Conservation (phyloP, 2,888 invertebrate species). For the Arge pagana region DNA sequence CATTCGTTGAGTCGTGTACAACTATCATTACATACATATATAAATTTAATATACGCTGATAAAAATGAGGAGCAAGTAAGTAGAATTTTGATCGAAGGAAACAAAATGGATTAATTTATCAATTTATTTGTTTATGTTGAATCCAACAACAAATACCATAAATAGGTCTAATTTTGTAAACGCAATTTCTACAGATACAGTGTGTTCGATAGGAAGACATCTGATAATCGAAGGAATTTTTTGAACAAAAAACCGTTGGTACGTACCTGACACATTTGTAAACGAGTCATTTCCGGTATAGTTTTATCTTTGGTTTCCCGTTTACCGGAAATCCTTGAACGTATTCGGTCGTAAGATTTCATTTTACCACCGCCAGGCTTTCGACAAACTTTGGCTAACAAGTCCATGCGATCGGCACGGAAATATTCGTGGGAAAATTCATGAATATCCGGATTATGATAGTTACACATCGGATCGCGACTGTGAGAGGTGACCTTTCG, state of each 20-base stretch:
- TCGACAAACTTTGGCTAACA: slow-evolving; percentile 63
- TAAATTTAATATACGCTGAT: no score
- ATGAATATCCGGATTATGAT: slow-evolving; percentile 65
- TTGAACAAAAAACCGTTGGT: neutral
- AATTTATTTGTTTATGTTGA: no score
- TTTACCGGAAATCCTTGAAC: slow-evolving; percentile 17
- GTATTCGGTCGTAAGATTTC: slow-evolving; percentile 30
- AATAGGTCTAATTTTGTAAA: no score
- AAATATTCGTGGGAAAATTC: slow-evolving; percentile 67
- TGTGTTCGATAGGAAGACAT: no score
- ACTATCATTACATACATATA: no score
- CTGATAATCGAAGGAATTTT: no score
- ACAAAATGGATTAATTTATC: no score
- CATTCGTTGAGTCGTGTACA: no score
- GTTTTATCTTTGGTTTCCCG: slow-evolving; percentile 1
- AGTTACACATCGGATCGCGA: slow-evolving; percentile 65
- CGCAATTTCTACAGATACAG: no score
- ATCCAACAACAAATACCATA: no score
- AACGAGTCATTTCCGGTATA: slow-evolving; percentile 28
- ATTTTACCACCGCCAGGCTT: slow-evolving; percentile 51
- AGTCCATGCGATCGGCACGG: slow-evolving; percentile 62
- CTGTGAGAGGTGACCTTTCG: slow-evolving; percentile 66
- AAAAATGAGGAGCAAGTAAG: neutral
- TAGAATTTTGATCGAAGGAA: no score
- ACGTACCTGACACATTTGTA: slow-evolving; percentile 33